phyloP scores from a whole-genome alignment of 2,888 invertebrate genomes.

The Lithophane leautieri region DNA sequence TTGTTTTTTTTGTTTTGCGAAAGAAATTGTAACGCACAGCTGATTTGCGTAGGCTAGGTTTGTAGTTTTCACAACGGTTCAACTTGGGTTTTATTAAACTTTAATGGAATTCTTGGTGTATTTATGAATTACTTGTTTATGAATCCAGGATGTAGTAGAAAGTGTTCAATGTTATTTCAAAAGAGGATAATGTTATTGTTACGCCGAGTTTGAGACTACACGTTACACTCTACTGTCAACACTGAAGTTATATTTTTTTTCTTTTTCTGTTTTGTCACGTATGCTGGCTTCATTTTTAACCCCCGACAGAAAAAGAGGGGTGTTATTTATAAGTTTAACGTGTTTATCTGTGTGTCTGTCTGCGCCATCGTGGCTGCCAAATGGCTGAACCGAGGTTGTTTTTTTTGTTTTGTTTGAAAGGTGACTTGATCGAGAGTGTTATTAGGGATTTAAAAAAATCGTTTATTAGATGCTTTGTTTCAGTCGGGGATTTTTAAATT shows the following conservation, averaged over 20 bases:
- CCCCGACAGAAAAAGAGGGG: too few species aligned
- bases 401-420: too few species aligned
- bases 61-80: not conserved
- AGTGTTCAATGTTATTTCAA: not conserved
- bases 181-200: not conserved
- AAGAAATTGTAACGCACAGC: slow-evolving; percentile 30
- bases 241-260: not conserved
- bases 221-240: not conserved
- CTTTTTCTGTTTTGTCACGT: not conserved
- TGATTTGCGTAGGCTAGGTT: slow-evolving; percentile 22
- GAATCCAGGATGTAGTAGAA: not conserved
- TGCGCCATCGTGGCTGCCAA: too few species aligned
- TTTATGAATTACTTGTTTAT: not conserved
- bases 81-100: not conserved
- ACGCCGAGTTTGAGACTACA: not conserved
- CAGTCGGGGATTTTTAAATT: too few species aligned
- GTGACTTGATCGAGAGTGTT: too few species aligned
- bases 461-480: too few species aligned
- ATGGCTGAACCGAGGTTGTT: too few species aligned
- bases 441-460: too few species aligned
- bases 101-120: not conserved
- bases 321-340: too few species aligned
- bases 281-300: not conserved
- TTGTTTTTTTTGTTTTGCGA: not conserved
- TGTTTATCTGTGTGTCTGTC: too few species aligned